Percentiles rank a stretch among this genome's conserved stretches.
Conservation (phyloP, 23 tunicate species). For the Oikopleura dioica region DNA sequence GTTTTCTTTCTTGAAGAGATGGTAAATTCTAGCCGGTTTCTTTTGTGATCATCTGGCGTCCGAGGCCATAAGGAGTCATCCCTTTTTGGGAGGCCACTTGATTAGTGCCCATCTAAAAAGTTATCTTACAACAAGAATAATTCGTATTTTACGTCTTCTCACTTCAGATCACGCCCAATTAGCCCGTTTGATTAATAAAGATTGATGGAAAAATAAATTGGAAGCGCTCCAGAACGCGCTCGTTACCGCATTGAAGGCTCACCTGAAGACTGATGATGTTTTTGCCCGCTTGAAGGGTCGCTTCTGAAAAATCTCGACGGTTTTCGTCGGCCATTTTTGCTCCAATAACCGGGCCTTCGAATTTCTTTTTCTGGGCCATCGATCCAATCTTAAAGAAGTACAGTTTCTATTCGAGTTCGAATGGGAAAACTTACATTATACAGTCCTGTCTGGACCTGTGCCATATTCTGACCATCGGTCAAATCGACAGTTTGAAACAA, state of each 20-base stretch:
- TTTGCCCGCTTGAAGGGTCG: constrained; percentile 33
- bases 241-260: too few relatives aligned
- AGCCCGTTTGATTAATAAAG: too few relatives aligned
- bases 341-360: constrained; percentile 32
- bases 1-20: too few relatives aligned
- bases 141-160: too few relatives aligned
- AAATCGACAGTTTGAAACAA: constrained; percentile 83
- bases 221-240: too few relatives aligned
- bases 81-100: constrained; percentile 66
- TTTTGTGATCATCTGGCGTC: constrained; percentile 27
- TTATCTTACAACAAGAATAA: not conserved
- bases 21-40: too few relatives aligned
- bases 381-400: constrained; percentile 24
- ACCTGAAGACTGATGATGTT: constrained; percentile 78
- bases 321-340: constrained; percentile 40
- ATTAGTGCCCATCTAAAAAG: constrained; percentile 67
- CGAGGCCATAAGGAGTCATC: constrained; percentile 71
- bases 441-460: constrained; percentile 32
- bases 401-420: too few relatives aligned
- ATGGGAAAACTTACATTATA: constrained; percentile 16
- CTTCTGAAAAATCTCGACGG: constrained; percentile 24
- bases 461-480: constrained; percentile 29
- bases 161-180: too few relatives aligned
- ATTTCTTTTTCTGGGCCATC: constrained; percentile 19
- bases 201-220: too few relatives aligned